Evolutionary conservation across 1,140 invertebrate species (phyloP).

Genomic region (Maconellicoccus hirsutus): DNA sequence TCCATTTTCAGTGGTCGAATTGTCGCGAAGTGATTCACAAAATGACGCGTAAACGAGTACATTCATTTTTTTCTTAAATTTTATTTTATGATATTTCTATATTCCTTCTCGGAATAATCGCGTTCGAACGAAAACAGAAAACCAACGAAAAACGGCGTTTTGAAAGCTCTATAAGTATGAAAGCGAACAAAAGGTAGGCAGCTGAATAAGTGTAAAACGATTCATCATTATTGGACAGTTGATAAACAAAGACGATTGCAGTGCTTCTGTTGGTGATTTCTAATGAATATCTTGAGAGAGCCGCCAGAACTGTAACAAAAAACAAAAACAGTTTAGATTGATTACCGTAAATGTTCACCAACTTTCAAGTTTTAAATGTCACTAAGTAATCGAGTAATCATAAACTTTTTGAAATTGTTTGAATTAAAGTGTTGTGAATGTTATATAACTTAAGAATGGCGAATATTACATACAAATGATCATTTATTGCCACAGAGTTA

Average conservation of each 20-base stretch:
- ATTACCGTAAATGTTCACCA: not conserved
- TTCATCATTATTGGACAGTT: constrained; percentile 16
- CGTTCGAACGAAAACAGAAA: not conserved
- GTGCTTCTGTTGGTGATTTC: not conserved
- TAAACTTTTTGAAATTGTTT: no score
- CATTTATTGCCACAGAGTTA: no score
- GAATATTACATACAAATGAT: no score
- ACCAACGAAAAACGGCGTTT: not conserved
- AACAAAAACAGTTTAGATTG: not conserved
- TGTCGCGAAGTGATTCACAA: not conserved
- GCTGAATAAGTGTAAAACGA: not conserved
- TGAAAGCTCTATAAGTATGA: not conserved
- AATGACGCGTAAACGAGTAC: not conserved
- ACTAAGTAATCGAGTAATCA: no score
- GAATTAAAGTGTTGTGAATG: no score
- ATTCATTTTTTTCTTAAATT: not conserved
- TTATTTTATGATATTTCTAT: not conserved
- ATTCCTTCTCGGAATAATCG: not conserved
- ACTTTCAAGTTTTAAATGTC: not conserved
- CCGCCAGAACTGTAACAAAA: not conserved
- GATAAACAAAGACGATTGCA: constrained; percentile 5
- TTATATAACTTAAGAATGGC: no score
- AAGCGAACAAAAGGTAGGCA: not conserved
- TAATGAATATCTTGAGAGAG: constrained; percentile 7
- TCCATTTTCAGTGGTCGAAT: not conserved